Conservation (phyloP, 2,888 invertebrate genomes). For the Clanis bilineata region DNA sequence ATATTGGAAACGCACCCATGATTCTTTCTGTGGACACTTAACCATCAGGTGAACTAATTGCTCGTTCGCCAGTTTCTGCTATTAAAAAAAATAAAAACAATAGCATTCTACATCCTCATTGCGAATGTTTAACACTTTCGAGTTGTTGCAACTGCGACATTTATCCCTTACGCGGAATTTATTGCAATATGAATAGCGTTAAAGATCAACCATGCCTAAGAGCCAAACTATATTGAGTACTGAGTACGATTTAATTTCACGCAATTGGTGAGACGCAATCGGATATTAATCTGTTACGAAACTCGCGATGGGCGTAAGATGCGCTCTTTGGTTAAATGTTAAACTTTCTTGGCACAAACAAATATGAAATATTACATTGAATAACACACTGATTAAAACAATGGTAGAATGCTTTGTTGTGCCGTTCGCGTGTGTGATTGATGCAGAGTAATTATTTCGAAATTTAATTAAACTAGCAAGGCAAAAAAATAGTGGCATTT, state of each 20-base stretch:
- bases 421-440: background rate
- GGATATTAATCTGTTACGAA: background rate
- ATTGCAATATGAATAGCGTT: constrained; percentile 8
- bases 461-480: no score
- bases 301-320: background rate
- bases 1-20: no score
- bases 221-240: background rate
- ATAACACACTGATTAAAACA: no score
- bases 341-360: background rate
- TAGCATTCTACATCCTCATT: background rate
- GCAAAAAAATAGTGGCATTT: no score
- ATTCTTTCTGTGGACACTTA: no score
- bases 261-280: background rate
- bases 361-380: no score
- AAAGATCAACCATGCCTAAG: constrained; percentile 11
- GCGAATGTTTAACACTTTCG: background rate
- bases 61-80: no score
- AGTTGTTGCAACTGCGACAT: background rate
- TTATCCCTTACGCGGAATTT: constrained; percentile 9
- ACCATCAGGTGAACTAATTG: no score
- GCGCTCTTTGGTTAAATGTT: background rate
- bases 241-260: background rate
- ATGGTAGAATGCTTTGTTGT: no score
- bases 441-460: background rate
- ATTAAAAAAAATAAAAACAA: background rate